Evolutionary conservation across 2,888 invertebrate genomes (phyloP).

Genomic region (Chrysopilus asiliformis): DNA sequence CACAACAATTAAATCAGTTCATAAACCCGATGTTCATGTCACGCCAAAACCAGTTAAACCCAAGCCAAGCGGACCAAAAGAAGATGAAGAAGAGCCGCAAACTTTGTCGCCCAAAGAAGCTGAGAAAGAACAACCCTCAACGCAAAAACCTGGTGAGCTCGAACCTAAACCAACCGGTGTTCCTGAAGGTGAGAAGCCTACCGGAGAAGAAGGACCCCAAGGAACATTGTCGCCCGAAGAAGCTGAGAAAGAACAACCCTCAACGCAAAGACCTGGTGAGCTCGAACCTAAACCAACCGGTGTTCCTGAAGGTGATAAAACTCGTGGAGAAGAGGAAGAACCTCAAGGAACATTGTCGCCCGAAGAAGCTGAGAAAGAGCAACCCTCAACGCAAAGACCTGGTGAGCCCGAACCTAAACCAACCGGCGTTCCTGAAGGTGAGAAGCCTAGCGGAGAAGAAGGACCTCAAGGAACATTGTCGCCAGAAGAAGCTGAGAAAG

Average conservation of each 20-base stretch:
- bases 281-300: constrained; percentile 5
- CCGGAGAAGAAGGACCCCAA: constrained; percentile 15
- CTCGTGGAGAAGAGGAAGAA: constrained; percentile 13
- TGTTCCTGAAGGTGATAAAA: constrained; percentile 9
- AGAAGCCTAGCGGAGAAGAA: constrained; percentile 1
- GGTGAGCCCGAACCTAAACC: constrained; percentile 1
- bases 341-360: constrained; percentile 7
- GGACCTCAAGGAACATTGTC: neutral
- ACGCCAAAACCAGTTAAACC: no score
- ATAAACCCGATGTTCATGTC: no score
- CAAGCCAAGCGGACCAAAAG: neutral
- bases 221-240: neutral
- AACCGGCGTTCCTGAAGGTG: neutral
- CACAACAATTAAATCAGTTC: neutral
- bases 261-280: no score
- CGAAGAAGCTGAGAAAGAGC: neutral
- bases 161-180: neutral
- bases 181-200: constrained; percentile 9
- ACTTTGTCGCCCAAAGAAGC: no score
- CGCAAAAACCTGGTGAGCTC: no score
- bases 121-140: no score
- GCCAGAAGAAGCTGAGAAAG: constrained; percentile 16
- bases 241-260: no score
- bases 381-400: no score
- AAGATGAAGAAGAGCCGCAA: no score